These are phyloP conservation scores for Brachionus manjavacas DNA, from an alignment of 1,140 invertebrate genomes.

Conservation along the genomic window DNA sequence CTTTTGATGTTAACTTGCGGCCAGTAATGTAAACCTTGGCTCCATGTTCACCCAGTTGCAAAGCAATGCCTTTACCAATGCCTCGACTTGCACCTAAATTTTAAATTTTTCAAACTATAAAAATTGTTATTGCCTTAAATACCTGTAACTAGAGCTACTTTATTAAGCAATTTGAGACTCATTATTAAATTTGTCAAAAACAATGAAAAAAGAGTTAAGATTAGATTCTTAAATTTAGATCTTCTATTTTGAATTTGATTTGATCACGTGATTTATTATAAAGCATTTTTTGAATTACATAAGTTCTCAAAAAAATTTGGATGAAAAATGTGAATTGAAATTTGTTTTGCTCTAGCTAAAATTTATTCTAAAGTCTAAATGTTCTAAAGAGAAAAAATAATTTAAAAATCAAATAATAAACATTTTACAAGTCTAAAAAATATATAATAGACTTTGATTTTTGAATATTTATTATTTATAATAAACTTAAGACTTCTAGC, in stretches of 20 bases:
- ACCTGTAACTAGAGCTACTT: conserved; percentile 39
- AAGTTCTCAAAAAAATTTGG: neutral
- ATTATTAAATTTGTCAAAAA: neutral
- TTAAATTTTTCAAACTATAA: neutral
- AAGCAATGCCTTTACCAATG: conserved; percentile 57
- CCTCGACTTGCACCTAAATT: conserved; percentile 52
- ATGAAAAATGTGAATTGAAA: neutral
- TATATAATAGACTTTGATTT: neutral
- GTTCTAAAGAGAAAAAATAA: neutral
- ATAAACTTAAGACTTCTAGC: too few relatives aligned
- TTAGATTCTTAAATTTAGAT: neutral
- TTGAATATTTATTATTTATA: neutral
- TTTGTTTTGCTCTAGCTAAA: neutral
- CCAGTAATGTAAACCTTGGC: conserved; percentile 59
- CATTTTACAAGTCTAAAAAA: neutral
- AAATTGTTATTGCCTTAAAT: neutral
- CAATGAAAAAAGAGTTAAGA: neutral
- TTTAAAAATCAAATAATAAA: neutral
- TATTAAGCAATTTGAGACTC: conserved; percentile 29
- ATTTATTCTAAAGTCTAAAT: neutral
- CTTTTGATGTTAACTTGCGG: conserved; percentile 41
- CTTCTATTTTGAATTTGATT: neutral
- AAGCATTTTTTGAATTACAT: neutral
- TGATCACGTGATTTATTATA: neutral
- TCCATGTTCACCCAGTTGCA: conserved; percentile 55